Evolutionary conservation across 2,888 invertebrate genomes (phyloP).

Genomic region (Trachelus troglodyta): DNA sequence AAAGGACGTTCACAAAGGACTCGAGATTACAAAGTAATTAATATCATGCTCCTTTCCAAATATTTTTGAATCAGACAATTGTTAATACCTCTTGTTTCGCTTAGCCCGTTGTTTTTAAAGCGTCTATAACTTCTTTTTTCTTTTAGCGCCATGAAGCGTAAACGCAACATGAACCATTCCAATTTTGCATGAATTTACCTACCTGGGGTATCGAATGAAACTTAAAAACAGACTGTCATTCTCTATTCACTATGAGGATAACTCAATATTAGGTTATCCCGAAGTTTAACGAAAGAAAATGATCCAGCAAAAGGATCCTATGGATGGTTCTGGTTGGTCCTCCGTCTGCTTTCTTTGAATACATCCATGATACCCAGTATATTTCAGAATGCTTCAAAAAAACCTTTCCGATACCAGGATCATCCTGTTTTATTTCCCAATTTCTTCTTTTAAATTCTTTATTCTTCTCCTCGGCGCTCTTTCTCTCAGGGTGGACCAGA

Average conservation of each 20-base stretch:
- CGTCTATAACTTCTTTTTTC: neutral
- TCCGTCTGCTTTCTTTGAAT: neutral
- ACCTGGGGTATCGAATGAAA: neutral
- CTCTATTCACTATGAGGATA: neutral
- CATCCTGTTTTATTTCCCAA: constrained; percentile 4
- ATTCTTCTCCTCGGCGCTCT: neutral
- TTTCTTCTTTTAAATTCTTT: constrained; percentile 8
- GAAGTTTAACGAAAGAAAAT: neutral
- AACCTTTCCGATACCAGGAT: neutral
- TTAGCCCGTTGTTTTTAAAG: neutral
- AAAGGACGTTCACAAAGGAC: neutral
- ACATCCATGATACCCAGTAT: neutral
- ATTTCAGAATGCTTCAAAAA: neutral
- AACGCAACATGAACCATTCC: neutral
- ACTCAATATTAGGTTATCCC: neutral
- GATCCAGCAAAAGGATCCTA: neutral
- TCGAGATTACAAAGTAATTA: neutral
- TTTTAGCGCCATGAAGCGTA: neutral
- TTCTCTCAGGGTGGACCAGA: neutral
- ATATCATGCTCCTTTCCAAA: neutral
- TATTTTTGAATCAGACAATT: neutral
- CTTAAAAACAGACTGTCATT: neutral
- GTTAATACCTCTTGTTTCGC: neutral
- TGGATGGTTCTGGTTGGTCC: neutral
- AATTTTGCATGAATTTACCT: neutral